Evolutionary conservation across 2,113 vertebrate genomes (phyloP).

Genomic region (Siniperca knerii): DNA sequence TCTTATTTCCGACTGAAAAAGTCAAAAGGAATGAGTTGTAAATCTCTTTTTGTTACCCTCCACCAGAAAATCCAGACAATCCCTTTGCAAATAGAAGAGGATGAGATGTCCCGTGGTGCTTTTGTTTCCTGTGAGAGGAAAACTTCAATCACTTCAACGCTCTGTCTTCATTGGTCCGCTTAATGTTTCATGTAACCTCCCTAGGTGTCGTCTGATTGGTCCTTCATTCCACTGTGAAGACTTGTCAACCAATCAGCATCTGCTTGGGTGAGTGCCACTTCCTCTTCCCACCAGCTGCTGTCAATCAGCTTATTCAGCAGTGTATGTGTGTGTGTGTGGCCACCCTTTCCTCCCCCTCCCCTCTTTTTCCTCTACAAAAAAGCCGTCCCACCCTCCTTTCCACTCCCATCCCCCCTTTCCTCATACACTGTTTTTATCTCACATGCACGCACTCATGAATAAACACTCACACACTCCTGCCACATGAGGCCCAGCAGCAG

Average conservation of each 20-base stretch:
- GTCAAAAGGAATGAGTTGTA: slow-evolving; percentile 3
- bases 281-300: slow-evolving; percentile 78
- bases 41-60: slow-evolving; percentile 43
- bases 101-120: slow-evolving; percentile 50
- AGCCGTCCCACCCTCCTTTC: slow-evolving; percentile 52
- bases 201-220: slow-evolving; percentile 45
- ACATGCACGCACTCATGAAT: slow-evolving; percentile 56
- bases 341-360: slow-evolving; percentile 22
- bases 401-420: slow-evolving; percentile 66
- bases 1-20: slow-evolving; percentile 26
- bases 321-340: slow-evolving; percentile 52
- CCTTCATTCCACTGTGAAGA: slow-evolving; percentile 16
- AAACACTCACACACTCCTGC: slow-evolving; percentile 60
- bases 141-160: slow-evolving; percentile 54
- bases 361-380: slow-evolving; percentile 51
- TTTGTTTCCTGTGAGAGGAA: slow-evolving; percentile 67
- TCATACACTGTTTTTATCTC: slow-evolving; percentile 36
- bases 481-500: slow-evolving; percentile 68
- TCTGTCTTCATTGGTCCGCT: slow-evolving; percentile 36
- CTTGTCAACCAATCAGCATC: slow-evolving; percentile 56
- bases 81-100: slow-evolving; percentile 42
- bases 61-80: slow-evolving; percentile 40
- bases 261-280: slow-evolving; percentile 57
- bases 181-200: slow-evolving; percentile 22
- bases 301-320: slow-evolving; percentile 78